A percentile compares a stretch with the other conserved stretches of the same genome.
Conservation (phyloP, 2,888 invertebrate genomes). For the Strigamia maritima region DNA sequence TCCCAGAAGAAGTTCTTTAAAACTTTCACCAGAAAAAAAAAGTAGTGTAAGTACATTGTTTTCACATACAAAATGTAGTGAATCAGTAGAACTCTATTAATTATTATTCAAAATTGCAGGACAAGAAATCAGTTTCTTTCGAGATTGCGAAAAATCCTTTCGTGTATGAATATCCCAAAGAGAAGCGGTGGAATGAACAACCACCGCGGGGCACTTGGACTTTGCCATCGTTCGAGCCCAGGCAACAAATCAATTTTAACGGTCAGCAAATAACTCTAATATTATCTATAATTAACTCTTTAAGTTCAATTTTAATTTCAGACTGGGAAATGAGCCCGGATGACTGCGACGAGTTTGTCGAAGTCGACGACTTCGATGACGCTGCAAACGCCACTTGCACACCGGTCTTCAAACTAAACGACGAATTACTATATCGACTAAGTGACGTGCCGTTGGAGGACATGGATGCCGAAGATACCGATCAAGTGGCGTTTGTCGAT, state of each 20-base stretch:
- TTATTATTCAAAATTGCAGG: slow-evolving; percentile 51
- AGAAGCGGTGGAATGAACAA: slow-evolving; percentile 49
- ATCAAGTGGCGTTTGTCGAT: background rate
- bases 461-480: background rate
- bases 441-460: slow-evolving; percentile 6
- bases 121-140: slow-evolving; percentile 72
- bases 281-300: background rate
- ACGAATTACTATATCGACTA: background rate
- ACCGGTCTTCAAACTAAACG: background rate
- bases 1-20: slow-evolving; percentile 70
- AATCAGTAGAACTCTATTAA: background rate
- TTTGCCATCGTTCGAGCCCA: background rate
- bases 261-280: background rate
- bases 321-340: slow-evolving; percentile 55
- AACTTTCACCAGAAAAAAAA: slow-evolving; percentile 60
- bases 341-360: slow-evolving; percentile 45
- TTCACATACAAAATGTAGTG: background rate
- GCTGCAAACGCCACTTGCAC: slow-evolving; percentile 58
- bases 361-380: slow-evolving; percentile 46
- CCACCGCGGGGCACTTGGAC: background rate
- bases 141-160: slow-evolving; percentile 79
- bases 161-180: slow-evolving; percentile 78
- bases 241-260: background rate
- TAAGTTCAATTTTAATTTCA: slow-evolving; percentile 43
- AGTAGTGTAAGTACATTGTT: background rate